Base-by-base conservation (phyloP, 2,797 vertebrate genomes). In the Lacerta bilineata region DNA sequence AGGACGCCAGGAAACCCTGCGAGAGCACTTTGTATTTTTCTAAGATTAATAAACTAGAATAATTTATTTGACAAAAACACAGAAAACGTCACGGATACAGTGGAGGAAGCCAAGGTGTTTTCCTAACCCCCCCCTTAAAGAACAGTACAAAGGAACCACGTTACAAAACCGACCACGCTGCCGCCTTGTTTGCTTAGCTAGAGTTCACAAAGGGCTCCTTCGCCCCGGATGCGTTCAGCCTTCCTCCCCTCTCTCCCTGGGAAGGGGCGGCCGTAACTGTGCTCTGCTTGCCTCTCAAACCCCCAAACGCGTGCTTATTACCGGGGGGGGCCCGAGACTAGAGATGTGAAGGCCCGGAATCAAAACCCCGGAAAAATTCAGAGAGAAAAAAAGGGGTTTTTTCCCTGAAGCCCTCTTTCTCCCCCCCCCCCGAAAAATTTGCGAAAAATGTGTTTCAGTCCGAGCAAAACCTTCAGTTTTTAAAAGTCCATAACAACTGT, bases 1-100 rank as follows among this genome's bases (percentile, higher is more conserved):
- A 27, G 1, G 8, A 69, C 20, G 41, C 8, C 55, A 64, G n/a
- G 50, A 8, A 8, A n/a, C 36, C 1, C 36, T 8, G 50, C 1
- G 5, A 7, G 59, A 72, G 36, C 25, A 29, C 0, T n/a, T 9
- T 50, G 79, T 92, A 88, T 90, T 91, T 94, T 91, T 91, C 91
- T 85, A 90, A 94, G 93, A 95, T 95, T 96, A 97, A 95, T 95
- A 96, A 97, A 97, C 95, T 96, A 95, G 93, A 96, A 97, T 96
- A 96, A 97, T 95, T 97, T 97, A 96, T 97, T 95, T 55, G 94
- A 97, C 95, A 93, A 95, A 87, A 95, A 94, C 93, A 94, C 95
- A 93, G 94, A 95, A 87, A 96, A 96, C 91, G 69, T 91, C 93
- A 95, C 92, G 87, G 95, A 93, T 29, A 46, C 59, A 88, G 95